phyloP scores from a whole-genome alignment of 1,140 invertebrate genomes.

The Melitaea cinxia region DNA sequence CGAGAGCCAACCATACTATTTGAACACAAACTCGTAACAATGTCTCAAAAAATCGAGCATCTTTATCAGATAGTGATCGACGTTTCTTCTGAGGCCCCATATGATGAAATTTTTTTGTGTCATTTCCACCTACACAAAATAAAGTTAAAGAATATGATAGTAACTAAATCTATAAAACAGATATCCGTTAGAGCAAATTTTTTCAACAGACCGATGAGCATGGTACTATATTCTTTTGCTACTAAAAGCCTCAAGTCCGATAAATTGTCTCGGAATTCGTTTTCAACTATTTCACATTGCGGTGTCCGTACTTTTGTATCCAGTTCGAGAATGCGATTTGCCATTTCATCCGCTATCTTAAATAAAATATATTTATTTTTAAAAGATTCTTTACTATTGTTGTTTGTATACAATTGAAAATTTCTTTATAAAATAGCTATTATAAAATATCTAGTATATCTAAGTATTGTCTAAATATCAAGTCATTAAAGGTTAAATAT shows the following conservation, averaged over 20 bases:
- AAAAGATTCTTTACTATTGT: neutral
- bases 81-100: slow-evolving; percentile 80
- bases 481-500: too few species aligned
- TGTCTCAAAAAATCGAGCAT: slow-evolving; percentile 83
- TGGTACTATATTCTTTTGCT: slow-evolving; percentile 83
- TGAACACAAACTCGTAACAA: slow-evolving; percentile 82
- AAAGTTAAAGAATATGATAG: slow-evolving; percentile 5
- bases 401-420: too few species aligned
- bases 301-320: slow-evolving; percentile 83
- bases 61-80: slow-evolving; percentile 83
- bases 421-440: too few species aligned
- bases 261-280: slow-evolving; percentile 82
- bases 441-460: too few species aligned
- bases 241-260: slow-evolving; percentile 82
- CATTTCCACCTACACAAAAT: slow-evolving; percentile 58
- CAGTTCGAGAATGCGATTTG: slow-evolving; percentile 79
- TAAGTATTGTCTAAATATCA: too few species aligned
- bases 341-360: slow-evolving; percentile 82
- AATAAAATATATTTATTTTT: slow-evolving; percentile 13
- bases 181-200: neutral
- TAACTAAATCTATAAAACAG: neutral
- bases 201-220: slow-evolving; percentile 76
- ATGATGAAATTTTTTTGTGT: slow-evolving; percentile 82
- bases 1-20: slow-evolving; percentile 85
- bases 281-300: slow-evolving; percentile 80